Conservation (phyloP, 2,888 invertebrate genomes). For the Caenorhabditis sinica region DNA sequence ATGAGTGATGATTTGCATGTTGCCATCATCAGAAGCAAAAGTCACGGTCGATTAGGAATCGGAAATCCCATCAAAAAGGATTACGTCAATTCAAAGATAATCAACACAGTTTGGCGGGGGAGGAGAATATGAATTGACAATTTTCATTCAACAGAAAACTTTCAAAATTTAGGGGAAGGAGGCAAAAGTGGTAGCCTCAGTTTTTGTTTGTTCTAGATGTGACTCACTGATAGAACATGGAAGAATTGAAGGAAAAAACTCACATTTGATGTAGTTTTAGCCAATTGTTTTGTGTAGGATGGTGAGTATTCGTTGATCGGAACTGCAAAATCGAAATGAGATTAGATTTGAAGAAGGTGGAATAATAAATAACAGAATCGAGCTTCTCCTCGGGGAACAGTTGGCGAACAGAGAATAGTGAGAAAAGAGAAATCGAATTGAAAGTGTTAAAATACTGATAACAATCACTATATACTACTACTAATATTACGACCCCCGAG, state of each 20-base stretch:
- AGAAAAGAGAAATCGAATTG: background rate
- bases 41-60: conserved; percentile 59
- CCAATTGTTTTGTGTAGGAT: conserved; percentile 54
- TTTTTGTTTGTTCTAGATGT: conserved; percentile 29
- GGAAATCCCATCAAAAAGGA: conserved; percentile 44
- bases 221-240: conserved; percentile 16
- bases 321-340: conserved; percentile 39
- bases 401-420: conserved; percentile 16
- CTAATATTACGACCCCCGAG: too few relatives aligned
- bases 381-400: conserved; percentile 14
- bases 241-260: conserved; percentile 34
- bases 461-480: background rate
- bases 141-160: background rate
- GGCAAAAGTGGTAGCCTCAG: conserved; percentile 4
- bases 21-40: conserved; percentile 3
- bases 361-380: conserved; percentile 28
- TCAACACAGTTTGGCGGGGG: background rate
- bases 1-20: conserved; percentile 57
- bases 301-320: conserved; percentile 65
- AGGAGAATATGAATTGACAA: background rate
- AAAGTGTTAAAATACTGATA: conserved; percentile 32
- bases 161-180: background rate
- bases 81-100: conserved; percentile 40
- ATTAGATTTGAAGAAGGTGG: conserved; percentile 3
- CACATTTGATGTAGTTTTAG: conserved; percentile 64